phyloP scores from a whole-genome alignment of 2,888 invertebrate species.

The Leptopilina syphax region DNA sequence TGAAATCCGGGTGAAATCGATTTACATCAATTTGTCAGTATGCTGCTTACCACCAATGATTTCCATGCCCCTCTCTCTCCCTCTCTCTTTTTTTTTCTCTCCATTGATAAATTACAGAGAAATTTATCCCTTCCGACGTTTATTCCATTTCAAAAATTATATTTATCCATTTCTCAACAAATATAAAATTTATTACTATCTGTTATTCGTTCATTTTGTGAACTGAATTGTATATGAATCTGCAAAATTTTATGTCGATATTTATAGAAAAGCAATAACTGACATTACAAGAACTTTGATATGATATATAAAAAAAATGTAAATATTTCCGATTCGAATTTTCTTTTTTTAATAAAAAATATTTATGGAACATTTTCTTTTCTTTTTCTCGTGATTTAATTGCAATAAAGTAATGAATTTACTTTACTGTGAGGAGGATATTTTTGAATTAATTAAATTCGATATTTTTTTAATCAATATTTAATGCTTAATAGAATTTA shows the following conservation, averaged over 20 bases:
- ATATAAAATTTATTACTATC: conserved; percentile 9
- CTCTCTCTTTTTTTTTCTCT: no score
- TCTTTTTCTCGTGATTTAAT: no score
- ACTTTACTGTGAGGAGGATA: no score
- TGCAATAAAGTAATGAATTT: no score
- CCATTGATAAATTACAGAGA: conserved; percentile 31
- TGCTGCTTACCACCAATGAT: conserved; percentile 33
- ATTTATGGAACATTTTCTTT: no score
- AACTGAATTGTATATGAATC: background rate
- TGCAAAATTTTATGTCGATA: background rate
- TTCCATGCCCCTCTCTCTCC: background rate
- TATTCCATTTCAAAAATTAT: conserved; percentile 24
- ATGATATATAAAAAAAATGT: no score
- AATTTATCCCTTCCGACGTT: conserved; percentile 27
- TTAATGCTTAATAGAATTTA: no score
- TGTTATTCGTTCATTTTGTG: conserved; percentile 6
- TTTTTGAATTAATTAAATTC: no score
- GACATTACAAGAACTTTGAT: background rate
- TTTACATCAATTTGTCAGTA: conserved; percentile 32
- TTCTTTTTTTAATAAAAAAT: no score
- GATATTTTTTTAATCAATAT: no score
- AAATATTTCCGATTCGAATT: no score
- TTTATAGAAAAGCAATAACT: background rate
- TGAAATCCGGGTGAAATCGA: conserved; percentile 31
- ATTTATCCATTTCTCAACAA: conserved; percentile 12